Base-by-base conservation (phyloP, 2,113 vertebrate genomes). In the Euleptes europaea region DNA sequence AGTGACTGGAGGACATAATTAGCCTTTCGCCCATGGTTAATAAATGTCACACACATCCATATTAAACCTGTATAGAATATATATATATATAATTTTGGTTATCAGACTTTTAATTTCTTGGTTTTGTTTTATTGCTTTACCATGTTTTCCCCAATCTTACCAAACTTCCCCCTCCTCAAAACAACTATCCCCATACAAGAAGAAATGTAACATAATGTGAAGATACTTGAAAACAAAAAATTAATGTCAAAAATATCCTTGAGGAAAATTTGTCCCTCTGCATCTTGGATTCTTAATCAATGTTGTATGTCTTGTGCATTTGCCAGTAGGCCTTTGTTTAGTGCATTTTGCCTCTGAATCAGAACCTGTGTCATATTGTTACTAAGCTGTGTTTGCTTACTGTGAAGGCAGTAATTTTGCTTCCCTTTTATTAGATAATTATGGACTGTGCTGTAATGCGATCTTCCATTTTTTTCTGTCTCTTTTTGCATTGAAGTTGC, bases 361-460 rank as follows among this genome's bases (percentile, higher is more conserved):
- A 93, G 95, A 95, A 93, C 92, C 94, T 93, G 92, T 96, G 95
- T 95, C 95, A 94, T 95, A 94, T 92, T 95, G 91, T 96, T 96
- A 94, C 84, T 95, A 92, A 95, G 93, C 93, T 96, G 94, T 96
- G 92, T 97, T 85, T 96, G 94, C 96, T 97, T 97, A 94, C 94
- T 91, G 91, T 96, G 92, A 95, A 95, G 89, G 89, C 91, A 90
- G 93, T 96, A 95, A 92, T 94, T 94, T 94, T 90, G 93, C 95
- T 96, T 95, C 89, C 91, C 93, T 86, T 94, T 94, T 87, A 88
- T 88, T 92, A 94, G 23, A 70, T 93, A 93, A 89, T 73, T 93
- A 92, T 33, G 88, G 92, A 90, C 93, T 90, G 89, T 94, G 91
- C 94, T 95, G 92, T 95, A 91, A 94, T 90, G 91, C 89, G 85